A percentile compares a stretch with the other conserved stretches of the same genome.
Evolutionary conservation across 2,797 vertebrate genomes (phyloP).

Genomic region (Sebastes steindachneri): DNA sequence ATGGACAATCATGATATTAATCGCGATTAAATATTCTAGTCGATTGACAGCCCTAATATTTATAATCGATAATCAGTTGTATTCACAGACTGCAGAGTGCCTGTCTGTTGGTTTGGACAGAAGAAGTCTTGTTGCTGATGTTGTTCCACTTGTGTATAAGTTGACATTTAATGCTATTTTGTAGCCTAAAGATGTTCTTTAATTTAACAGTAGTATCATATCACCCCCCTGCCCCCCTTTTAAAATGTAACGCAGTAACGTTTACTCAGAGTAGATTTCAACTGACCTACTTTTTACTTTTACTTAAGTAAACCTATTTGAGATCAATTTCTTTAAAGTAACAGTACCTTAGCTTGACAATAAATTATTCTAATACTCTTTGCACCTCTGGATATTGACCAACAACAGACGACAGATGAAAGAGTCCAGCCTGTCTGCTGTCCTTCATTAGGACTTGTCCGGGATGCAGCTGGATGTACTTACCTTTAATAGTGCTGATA

Average conservation of each 20-base stretch:
- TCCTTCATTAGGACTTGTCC: conserved; percentile 81
- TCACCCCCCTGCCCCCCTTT: too few relatives aligned
- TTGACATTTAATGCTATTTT: too few relatives aligned
- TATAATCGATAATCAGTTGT: neutral
- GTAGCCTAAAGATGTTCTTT: neutral
- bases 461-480: conserved; percentile 85
- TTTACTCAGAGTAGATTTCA: neutral
- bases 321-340: neutral
- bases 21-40: too few relatives aligned
- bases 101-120: neutral
- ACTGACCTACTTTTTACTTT: neutral
- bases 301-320: neutral
- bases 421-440: conserved; percentile 77
- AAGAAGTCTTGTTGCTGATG: too few relatives aligned
- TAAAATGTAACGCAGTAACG: too few relatives aligned
- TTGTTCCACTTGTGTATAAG: too few relatives aligned
- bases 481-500: conserved; percentile 86
- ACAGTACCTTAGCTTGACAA: neutral
- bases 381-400: conserved; percentile 57
- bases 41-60: neutral
- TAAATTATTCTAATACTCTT: neutral
- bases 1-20: too few relatives aligned
- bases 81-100: neutral
- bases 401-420: conserved; percentile 81
- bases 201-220: too few relatives aligned